phyloP scores from a whole-genome alignment of 2,888 invertebrate species.

The Apoda limacodes region DNA sequence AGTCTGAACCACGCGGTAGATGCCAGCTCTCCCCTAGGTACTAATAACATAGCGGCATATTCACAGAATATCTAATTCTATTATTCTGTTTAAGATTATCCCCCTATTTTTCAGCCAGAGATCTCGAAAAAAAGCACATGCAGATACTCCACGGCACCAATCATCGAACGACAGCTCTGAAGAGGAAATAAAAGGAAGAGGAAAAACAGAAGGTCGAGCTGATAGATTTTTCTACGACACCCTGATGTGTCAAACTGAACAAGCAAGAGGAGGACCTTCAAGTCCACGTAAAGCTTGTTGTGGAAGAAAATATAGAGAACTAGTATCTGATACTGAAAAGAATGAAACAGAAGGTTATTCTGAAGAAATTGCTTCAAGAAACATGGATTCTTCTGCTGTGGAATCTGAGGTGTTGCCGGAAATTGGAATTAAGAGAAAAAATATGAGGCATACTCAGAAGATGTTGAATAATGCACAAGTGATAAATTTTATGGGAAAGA shows the following conservation, averaged over 20 bases:
- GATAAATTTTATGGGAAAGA: constrained; percentile 57
- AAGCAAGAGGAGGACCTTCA: constrained; percentile 28
- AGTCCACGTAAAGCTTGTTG: constrained; percentile 27
- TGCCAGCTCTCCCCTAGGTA: no score
- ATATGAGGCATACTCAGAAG: constrained; percentile 41
- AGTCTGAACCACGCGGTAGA: no score
- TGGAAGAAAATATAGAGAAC: constrained; percentile 32
- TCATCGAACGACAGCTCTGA: constrained; percentile 52
- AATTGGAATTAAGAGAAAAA: constrained; percentile 37
- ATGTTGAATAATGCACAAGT: constrained; percentile 50
- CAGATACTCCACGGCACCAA: constrained; percentile 32
- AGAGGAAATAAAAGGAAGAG: constrained; percentile 32
- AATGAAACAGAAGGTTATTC: constrained; percentile 44
- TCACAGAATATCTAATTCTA: neutral
- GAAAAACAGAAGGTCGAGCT: constrained; percentile 36
- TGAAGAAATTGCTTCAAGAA: constrained; percentile 43
- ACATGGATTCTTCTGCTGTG: constrained; percentile 38
- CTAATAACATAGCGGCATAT: no score
- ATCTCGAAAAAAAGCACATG: constrained; percentile 30
- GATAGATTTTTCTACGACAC: constrained; percentile 55
- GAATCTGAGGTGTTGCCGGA: constrained; percentile 48
- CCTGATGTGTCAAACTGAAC: constrained; percentile 44
- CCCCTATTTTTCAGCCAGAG: constrained; percentile 32
- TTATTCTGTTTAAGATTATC: neutral
- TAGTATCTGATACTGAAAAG: constrained; percentile 40